Conservation (phyloP, 2,113 vertebrate species). For the Daubentonia madagascariensis region DNA sequence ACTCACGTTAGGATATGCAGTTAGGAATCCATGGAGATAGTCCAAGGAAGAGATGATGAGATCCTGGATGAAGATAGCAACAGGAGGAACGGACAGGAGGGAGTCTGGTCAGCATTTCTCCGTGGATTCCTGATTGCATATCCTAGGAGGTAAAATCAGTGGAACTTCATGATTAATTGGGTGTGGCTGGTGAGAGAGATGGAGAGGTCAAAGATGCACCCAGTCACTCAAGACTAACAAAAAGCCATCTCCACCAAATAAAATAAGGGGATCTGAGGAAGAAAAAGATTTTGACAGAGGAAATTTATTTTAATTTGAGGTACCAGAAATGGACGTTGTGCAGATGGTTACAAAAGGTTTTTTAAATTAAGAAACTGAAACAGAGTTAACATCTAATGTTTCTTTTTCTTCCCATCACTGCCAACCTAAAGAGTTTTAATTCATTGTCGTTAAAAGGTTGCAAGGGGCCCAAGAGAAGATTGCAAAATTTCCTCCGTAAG, state of each 20-base stretch:
- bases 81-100: not conserved
- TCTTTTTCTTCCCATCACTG: not conserved
- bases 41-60: not conserved
- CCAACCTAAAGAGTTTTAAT: not conserved
- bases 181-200: not conserved
- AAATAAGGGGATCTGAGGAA: not conserved
- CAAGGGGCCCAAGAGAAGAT: not conserved
- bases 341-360: not conserved
- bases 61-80: not conserved
- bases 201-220: not conserved
- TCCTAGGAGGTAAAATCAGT: not conserved
- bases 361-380: constrained; percentile 15
- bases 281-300: not conserved
- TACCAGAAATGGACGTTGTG: not conserved
- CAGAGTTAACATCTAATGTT: not conserved
- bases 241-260: not conserved
- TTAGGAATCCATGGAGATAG: not conserved
- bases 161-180: not conserved
- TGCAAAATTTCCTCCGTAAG: constrained; percentile 25
- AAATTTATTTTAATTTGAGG: not conserved
- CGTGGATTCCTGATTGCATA: too few relatives aligned
- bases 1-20: not conserved
- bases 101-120: not conserved
- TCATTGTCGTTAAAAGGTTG: not conserved
- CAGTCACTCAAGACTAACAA: too few relatives aligned